Base-by-base conservation (phyloP, 2,797 vertebrate genomes). In the Dromococcyx pavoninus region DNA sequence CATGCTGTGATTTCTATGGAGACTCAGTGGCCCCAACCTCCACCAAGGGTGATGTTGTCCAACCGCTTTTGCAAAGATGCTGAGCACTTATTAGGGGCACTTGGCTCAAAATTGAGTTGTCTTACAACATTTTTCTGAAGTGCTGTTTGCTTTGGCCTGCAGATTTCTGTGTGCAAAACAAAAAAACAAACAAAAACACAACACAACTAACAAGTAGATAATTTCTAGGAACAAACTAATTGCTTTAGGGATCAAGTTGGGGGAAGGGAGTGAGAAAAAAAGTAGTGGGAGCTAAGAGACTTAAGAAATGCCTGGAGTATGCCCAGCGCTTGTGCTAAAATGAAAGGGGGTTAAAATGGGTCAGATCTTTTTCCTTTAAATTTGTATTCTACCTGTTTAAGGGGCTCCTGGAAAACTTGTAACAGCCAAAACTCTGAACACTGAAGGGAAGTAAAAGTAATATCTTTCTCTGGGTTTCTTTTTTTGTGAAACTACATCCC, bases 151-250 rank as follows among this genome's bases (percentile, higher is more conserved):
- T 92, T 91, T 91, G 72, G 71, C 75, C 50, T 61, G 54, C 0
- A 4, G 54, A 87, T 75, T 89, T 85, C 64, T 88, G 43, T 25
- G 32, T 43, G 37, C 44, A 83, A 94, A 93, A 86, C 65, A 89
- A 35, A 48, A 44, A 3, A 21, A 15, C 25, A 46, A 89, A 39
- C 3, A 30, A 57, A 35, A 77, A n/a, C 22, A 86, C 25, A 88
- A 65, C 43, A 79, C 48, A 70, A 61, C 43, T 71, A 89, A 43
- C 22, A 60, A 91, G 39, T 37, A 93, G 67, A 71, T 82, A 66
- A 85, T 83, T 91, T 95, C 82, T 89, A 94, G 88, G 83, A 93
- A 92, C 58, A 89, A 91, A 84, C 56, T 57, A 81, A 57, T 25
- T 18, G 66, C 46, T 94, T 88, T 65, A 82, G 64, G 51, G 50